Percentiles rank a stretch among this genome's conserved stretches.
phyloP scores from a whole-genome alignment of 2,113 vertebrate species.

The Menidia beryllina region DNA sequence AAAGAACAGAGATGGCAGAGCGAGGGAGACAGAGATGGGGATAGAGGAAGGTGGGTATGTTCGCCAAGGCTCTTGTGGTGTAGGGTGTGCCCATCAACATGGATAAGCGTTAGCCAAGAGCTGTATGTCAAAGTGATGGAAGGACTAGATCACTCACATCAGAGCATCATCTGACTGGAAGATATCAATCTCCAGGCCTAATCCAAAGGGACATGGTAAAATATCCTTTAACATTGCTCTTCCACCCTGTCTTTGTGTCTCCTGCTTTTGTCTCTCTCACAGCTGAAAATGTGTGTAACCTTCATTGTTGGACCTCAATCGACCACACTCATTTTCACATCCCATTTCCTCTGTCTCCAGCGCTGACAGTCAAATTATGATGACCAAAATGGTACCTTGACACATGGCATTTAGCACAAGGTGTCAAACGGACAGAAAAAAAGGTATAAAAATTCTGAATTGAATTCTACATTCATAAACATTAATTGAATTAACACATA shows the following conservation, averaged over 20 bases:
- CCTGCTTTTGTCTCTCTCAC: constrained; percentile 42
- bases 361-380: constrained; percentile 75
- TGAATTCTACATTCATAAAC: background rate
- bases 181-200: constrained; percentile 82
- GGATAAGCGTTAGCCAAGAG: constrained; percentile 84
- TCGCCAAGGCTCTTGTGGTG: constrained; percentile 73
- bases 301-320: constrained; percentile 66
- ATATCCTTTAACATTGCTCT: constrained; percentile 74
- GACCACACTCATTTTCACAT: constrained; percentile 76
- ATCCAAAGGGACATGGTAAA: constrained; percentile 81
- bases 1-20: constrained; percentile 85
- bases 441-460: constrained; percentile 7
- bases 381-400: constrained; percentile 60
- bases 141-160: constrained; percentile 82
- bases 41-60: constrained; percentile 71
- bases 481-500: background rate
- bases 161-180: constrained; percentile 83
- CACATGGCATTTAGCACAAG: constrained; percentile 62
- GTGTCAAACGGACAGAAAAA: constrained; percentile 43
- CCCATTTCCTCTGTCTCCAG: constrained; percentile 75
- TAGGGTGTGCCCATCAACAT: constrained; percentile 86
- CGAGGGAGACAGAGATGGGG: constrained; percentile 47
- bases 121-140: constrained; percentile 83
- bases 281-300: constrained; percentile 62
- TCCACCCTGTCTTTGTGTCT: constrained; percentile 64